Evolutionary conservation across 35 echinoderm and acorn worm species (phyloP).

Genomic region (Diadema setosum): DNA sequence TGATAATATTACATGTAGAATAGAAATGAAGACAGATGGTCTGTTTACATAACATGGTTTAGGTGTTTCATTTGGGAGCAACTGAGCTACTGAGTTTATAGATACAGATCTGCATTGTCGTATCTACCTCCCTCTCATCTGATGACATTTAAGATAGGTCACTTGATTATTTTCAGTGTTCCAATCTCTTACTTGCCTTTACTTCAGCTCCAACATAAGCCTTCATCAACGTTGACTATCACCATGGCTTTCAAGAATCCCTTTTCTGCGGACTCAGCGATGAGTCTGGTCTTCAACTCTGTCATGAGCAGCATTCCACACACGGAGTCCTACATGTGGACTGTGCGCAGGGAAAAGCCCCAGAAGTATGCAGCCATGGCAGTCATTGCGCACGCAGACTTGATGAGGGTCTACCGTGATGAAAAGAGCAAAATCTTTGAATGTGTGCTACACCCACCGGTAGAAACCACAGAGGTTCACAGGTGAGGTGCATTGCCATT

Average conservation of each 20-base stretch:
- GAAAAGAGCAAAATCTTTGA: conserved; percentile 72
- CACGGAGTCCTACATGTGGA: conserved; percentile 52
- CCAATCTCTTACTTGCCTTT: too few relatives aligned
- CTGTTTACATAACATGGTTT: too few relatives aligned
- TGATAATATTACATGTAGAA: too few relatives aligned
- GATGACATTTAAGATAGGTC: too few relatives aligned
- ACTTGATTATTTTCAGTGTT: too few relatives aligned
- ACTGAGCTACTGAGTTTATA: too few relatives aligned
- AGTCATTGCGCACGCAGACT: conserved; percentile 26
- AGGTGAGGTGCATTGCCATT: conserved; percentile 68
- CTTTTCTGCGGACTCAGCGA: neutral
- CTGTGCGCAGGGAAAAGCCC: conserved; percentile 69
- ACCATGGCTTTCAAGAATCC: conserved; percentile 18
- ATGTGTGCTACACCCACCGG: conserved; percentile 29
- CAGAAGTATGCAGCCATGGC: conserved; percentile 36
- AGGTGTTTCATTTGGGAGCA: too few relatives aligned
- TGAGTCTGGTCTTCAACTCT: conserved; percentile 29
- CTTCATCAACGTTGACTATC: too few relatives aligned
- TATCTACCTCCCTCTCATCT: too few relatives aligned
- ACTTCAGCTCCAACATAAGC: too few relatives aligned
- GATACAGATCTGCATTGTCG: too few relatives aligned
- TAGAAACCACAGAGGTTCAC: neutral
- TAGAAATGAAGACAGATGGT: too few relatives aligned
- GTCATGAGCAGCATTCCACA: conserved; percentile 76
- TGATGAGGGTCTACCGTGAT: conserved; percentile 61